Evolutionary conservation across 2,888 invertebrate species (phyloP).

Genomic region (Drosophila pseudotalamancana): DNA sequence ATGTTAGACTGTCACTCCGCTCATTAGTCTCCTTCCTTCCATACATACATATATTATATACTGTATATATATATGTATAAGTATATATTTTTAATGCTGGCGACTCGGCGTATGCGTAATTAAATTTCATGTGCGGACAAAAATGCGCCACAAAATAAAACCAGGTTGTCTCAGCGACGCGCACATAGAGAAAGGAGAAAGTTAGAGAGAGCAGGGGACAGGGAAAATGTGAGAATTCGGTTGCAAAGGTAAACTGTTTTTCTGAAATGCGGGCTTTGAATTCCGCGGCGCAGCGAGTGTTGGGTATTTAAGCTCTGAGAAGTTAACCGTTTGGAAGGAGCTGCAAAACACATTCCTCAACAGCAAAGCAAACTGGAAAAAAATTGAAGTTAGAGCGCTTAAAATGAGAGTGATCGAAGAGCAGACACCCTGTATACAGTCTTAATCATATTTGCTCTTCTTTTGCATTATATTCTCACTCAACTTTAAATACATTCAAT

Average conservation of each 20-base stretch:
- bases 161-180: constrained; percentile 43
- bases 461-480: too few species aligned
- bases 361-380: not conserved
- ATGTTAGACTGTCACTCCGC: constrained; percentile 38
- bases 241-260: constrained; percentile 17
- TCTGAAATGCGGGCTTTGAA: constrained; percentile 13
- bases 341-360: not conserved
- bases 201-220: too few species aligned
- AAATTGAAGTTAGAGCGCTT: not conserved
- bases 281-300: not conserved
- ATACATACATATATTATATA: not conserved
- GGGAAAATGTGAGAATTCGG: not conserved
- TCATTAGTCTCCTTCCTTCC: constrained; percentile 66
- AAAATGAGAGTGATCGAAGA: not conserved
- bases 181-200: not conserved
- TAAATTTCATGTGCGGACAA: constrained; percentile 58
- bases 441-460: too few species aligned
- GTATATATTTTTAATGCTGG: constrained; percentile 36
- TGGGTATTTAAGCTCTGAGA: constrained; percentile 40
- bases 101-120: constrained; percentile 67
- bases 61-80: not conserved
- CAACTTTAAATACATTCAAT: not conserved
- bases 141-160: constrained; percentile 47
- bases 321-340: constrained; percentile 64
- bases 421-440: not conserved